These are phyloP conservation scores for Microplitis demolitor DNA, from an alignment of 1,140 invertebrate genomes.

Conservation along the genomic window DNA sequence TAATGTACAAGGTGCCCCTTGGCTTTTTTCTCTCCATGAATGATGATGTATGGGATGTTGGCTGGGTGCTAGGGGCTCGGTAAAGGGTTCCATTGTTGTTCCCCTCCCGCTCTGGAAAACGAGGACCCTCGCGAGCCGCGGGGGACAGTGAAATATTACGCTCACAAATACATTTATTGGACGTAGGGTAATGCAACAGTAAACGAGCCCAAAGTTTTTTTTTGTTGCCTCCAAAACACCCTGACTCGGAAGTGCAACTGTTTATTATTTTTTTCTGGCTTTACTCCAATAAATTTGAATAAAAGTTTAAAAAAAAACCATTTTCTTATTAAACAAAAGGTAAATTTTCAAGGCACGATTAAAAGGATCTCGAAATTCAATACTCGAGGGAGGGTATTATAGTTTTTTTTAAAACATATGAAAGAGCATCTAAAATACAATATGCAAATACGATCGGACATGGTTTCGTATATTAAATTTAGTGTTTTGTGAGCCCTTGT, in stretches of 20 bases:
- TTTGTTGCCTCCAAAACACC: neutral
- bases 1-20: neutral
- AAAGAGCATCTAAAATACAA: slow-evolving; percentile 34
- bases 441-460: slow-evolving; percentile 62
- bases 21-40: slow-evolving; percentile 46
- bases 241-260: neutral
- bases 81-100: slow-evolving; percentile 59
- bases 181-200: neutral
- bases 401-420: neutral
- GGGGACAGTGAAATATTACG: slow-evolving; percentile 53
- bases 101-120: slow-evolving; percentile 7
- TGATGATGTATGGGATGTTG: slow-evolving; percentile 62
- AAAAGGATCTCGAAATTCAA: slow-evolving; percentile 51
- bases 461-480: slow-evolving; percentile 56
- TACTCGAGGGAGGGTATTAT: slow-evolving; percentile 26
- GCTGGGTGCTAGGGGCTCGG: slow-evolving; percentile 56
- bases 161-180: neutral
- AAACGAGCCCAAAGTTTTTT: neutral
- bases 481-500: slow-evolving; percentile 45
- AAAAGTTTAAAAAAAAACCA: no score
- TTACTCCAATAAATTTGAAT: no score
- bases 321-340: no score
- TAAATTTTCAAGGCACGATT: slow-evolving; percentile 12
- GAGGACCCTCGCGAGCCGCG: neutral
- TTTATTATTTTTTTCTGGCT: no score